Evolutionary conservation across 2,888 invertebrate genomes (phyloP).

Genomic region (Emesis furor): DNA sequence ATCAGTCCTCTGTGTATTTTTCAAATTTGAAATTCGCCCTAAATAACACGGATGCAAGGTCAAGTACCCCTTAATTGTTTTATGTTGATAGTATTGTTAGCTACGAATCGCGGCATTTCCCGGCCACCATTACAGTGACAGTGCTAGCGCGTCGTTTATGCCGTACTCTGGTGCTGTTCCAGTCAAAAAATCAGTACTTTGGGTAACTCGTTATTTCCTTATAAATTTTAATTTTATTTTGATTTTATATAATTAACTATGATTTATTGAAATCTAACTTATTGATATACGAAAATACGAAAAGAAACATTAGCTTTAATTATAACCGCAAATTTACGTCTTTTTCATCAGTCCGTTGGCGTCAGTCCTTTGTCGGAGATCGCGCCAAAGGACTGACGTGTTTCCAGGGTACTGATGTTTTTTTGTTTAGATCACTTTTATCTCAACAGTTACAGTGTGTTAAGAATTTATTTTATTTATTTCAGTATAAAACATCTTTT

Average conservation of each 20-base stretch:
- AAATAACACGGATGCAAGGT: too few relatives aligned
- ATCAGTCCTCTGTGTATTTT: too few relatives aligned
- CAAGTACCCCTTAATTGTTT: too few relatives aligned
- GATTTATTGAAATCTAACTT: conserved; percentile 66
- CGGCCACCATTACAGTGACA: conserved; percentile 16
- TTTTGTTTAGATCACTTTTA: conserved; percentile 57
- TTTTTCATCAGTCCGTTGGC: conserved; percentile 41
- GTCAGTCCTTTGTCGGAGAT: conserved; percentile 67
- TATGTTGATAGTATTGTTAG: too few relatives aligned
- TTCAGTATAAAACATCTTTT: too few relatives aligned
- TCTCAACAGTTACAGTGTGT: conserved; percentile 1
- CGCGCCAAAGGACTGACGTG: conserved; percentile 53
- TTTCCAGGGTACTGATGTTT: conserved; percentile 62
- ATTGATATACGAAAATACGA: conserved; percentile 47
- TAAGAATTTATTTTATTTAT: too few relatives aligned
- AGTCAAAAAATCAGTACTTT: conserved; percentile 52
- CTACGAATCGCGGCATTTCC: background rate
- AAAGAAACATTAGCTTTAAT: conserved; percentile 58
- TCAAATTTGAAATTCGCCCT: too few relatives aligned
- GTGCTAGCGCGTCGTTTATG: background rate
- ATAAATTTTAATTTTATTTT: conserved; percentile 60
- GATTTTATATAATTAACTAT: conserved; percentile 55
- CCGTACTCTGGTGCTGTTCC: conserved; percentile 20
- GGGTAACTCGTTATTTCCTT: conserved; percentile 67
- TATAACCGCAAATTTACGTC: conserved; percentile 68